Evolutionary conservation across 2,888 invertebrate species (phyloP).

Genomic region (Brachyopa scutellaris): DNA sequence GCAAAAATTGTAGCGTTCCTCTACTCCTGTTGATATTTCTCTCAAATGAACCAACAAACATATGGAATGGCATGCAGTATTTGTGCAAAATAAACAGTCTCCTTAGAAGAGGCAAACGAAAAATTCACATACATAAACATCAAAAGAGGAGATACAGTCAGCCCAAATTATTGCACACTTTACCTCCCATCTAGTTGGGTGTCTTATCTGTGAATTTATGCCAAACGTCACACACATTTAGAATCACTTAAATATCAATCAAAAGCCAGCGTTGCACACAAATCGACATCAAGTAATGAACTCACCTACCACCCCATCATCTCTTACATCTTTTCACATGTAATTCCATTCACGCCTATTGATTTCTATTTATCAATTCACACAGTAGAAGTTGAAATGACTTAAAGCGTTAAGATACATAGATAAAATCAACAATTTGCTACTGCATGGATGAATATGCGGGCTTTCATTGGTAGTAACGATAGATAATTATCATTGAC

Average conservation of each 20-base stretch:
- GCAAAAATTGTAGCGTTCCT: neutral
- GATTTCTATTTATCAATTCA: neutral
- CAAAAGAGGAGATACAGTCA: conserved; percentile 19
- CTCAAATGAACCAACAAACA: neutral
- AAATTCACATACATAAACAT: conserved; percentile 18
- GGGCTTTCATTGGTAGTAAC: too few species aligned
- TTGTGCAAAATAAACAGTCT: conserved; percentile 25
- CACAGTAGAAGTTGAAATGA: neutral
- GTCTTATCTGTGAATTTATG: conserved; percentile 32
- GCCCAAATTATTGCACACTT: neutral
- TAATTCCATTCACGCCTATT: neutral
- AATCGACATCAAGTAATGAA: conserved; percentile 9
- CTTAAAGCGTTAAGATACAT: neutral
- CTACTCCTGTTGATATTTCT: conserved; percentile 27
- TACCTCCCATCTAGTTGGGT: neutral
- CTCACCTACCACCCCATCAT: neutral
- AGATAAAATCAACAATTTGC: neutral
- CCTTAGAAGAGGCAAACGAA: neutral
- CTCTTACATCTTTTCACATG: neutral
- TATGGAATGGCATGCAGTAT: neutral
- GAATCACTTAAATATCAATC: conserved; percentile 64
- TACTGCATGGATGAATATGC: neutral
- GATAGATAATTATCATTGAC: too few species aligned
- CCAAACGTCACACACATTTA: conserved; percentile 48
- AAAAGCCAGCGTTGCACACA: neutral